Evolutionary conservation across 2,888 invertebrate species (phyloP).

Genomic region (Phorcus lineatus): DNA sequence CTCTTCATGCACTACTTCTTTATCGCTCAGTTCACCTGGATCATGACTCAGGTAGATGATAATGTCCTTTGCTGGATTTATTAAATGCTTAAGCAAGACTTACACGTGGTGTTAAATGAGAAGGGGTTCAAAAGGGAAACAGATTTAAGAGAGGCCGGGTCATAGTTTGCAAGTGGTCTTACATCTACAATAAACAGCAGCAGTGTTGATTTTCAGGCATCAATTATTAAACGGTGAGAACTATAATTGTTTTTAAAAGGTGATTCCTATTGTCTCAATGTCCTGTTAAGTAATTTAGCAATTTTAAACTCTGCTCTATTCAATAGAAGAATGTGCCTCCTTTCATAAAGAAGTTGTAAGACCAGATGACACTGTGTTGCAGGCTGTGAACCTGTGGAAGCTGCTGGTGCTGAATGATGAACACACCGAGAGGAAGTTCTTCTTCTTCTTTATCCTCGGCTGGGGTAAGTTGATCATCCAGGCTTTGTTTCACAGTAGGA

Average conservation of each 20-base stretch:
- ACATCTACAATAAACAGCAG: no score
- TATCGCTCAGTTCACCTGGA: conserved; percentile 73
- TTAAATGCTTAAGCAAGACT: no score
- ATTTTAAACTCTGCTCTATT: no score
- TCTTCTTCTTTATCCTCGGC: conserved; percentile 69
- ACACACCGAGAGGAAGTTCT: conserved; percentile 72
- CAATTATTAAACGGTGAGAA: no score
- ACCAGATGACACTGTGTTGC: conserved; percentile 27
- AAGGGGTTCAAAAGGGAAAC: background rate
- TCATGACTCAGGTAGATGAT: conserved; percentile 66
- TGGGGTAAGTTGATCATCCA: conserved; percentile 66
- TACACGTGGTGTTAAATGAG: no score
- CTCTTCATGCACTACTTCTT: conserved; percentile 73
- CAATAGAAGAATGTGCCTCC: no score
- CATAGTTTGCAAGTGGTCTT: background rate
- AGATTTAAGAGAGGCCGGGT: background rate
- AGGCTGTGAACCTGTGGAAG: conserved; percentile 73
- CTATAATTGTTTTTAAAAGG: no score
- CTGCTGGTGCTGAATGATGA: conserved; percentile 74
- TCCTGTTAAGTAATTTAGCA: no score
- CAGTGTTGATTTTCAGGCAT: no score
- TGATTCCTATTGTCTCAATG: no score
- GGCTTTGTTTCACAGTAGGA: background rate
- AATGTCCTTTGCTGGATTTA: no score
- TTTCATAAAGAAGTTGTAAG: no score